A percentile compares a stretch with the other conserved stretches of the same genome.
Conservation (phyloP, 2,888 invertebrate species). For the Sphaeridia pumilis region DNA sequence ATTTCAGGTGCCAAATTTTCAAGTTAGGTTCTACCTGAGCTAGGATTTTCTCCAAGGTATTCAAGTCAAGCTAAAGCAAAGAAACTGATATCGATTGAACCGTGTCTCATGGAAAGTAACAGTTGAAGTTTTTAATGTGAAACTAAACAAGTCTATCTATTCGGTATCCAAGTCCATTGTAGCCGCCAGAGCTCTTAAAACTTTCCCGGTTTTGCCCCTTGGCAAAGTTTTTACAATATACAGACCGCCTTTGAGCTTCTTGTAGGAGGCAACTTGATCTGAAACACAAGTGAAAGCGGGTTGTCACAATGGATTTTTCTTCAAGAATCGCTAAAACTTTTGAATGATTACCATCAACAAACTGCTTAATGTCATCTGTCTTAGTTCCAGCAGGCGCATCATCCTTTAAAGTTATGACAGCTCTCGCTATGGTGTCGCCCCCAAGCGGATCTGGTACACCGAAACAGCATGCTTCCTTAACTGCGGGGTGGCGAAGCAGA, state of each 20-base stretch:
- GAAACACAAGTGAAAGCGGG: too few species aligned
- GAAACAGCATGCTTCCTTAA: slow-evolving; percentile 30
- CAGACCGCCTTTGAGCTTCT: slow-evolving; percentile 26
- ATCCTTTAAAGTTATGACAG: slow-evolving; percentile 22
- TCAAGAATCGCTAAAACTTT: not conserved
- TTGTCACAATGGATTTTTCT: not conserved
- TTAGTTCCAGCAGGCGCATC: slow-evolving; percentile 11
- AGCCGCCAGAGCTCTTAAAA: slow-evolving; percentile 22
- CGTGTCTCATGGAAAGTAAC: too few species aligned
- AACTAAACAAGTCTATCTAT: too few species aligned
- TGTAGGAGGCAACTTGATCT: too few species aligned
- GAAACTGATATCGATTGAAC: too few species aligned
- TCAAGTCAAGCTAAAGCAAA: too few species aligned
- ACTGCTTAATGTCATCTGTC: slow-evolving; percentile 21
- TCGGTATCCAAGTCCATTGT: slow-evolving; percentile 6
- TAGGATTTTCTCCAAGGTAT: too few species aligned
- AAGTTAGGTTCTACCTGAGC: too few species aligned
- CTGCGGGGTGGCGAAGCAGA: slow-evolving; percentile 24
- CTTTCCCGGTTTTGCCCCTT: slow-evolving; percentile 30
- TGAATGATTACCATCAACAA: slow-evolving; percentile 21
- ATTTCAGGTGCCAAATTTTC: too few species aligned
- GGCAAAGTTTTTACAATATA: slow-evolving; percentile 26
- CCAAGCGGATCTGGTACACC: slow-evolving; percentile 27
- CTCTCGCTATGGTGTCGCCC: slow-evolving; percentile 29
- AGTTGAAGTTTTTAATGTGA: too few species aligned